Evolutionary conservation across 2,113 vertebrate species (phyloP), one percentile per base, ranked within the genome.

Genomic region (Lepidothrix coronata): DNA sequence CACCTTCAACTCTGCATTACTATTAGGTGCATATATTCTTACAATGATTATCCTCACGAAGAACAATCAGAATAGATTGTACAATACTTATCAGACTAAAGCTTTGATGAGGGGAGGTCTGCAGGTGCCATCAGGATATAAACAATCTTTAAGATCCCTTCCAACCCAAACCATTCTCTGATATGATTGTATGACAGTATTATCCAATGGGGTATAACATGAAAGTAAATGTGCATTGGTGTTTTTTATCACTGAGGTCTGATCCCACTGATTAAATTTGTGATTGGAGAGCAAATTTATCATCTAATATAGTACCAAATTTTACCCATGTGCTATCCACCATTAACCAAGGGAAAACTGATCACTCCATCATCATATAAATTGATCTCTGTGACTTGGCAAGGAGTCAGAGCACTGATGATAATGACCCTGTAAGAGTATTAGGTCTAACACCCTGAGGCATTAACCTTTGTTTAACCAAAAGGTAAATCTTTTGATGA

Each of bases 381-480:
- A 88, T 76, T 91, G 78, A 91, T 91, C 61, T 31, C 52, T 85
- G 51, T 66, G 73, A 79, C 81, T 89, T 82, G 44, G 67, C 62
- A 93, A 89, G 41, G 33, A 82, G 11, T 67, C 59, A 94, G 33
- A 78, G 57, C 31, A 82, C 66, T 39, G 57, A 84, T 52, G 24
- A 84, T 72, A 88, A 57, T 85, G 70, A 89, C 62, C 49, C 71
- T 54, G 24, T 70, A 76, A 95, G 79, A 84, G 80, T 54, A 93
- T 48, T 85, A 72, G 48, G 49, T 75, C 54, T 82, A 83, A 85
- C 51, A 21, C 70, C 41, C 66, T 66, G 37, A 89, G 71, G 74
- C 81, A 73, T 79, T 94, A 92, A 88, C 71, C 31, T 89, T 76
- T 88, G n/a, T 82, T 96, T 94, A 96, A 93, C 58, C n/a, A 88